Conservation (phyloP, 2,113 vertebrate species). For the Eulemur rufifrons region DNA sequence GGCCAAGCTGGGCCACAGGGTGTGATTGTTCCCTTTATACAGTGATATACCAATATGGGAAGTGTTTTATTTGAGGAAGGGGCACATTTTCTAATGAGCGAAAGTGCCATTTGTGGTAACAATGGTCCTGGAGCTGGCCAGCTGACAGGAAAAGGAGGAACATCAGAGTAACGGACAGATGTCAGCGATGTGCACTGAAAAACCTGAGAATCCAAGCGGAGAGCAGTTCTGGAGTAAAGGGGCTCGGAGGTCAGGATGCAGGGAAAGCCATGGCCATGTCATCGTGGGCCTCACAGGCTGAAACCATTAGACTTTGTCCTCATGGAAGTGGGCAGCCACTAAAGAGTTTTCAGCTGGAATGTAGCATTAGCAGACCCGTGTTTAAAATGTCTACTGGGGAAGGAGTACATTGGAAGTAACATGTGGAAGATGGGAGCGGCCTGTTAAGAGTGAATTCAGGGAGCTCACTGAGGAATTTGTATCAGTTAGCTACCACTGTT, state of each 20-base stretch:
- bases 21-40: no score
- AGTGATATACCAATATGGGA: not conserved
- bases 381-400: not conserved
- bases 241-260: no score
- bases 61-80: not conserved
- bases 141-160: not conserved
- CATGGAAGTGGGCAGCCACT: not conserved
- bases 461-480: not conserved
- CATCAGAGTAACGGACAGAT: not conserved
- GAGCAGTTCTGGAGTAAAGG: accelerated
- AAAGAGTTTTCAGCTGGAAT: not conserved
- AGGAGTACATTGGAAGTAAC: not conserved
- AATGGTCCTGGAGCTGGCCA: not conserved
- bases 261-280: not conserved
- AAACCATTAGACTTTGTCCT: not conserved
- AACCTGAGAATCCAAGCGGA: not conserved
- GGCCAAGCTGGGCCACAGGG: not conserved
- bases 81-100: not conserved
- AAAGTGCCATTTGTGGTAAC: not conserved
- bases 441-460: not conserved
- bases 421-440: not conserved
- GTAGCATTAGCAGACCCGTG: not conserved
- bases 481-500: not conserved
- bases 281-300: not conserved
- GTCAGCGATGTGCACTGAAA: not conserved